A percentile compares a stretch with the other conserved stretches of the same genome.
Conservation (phyloP, 2,888 invertebrate species). For the Stegana nigrithorax region DNA sequence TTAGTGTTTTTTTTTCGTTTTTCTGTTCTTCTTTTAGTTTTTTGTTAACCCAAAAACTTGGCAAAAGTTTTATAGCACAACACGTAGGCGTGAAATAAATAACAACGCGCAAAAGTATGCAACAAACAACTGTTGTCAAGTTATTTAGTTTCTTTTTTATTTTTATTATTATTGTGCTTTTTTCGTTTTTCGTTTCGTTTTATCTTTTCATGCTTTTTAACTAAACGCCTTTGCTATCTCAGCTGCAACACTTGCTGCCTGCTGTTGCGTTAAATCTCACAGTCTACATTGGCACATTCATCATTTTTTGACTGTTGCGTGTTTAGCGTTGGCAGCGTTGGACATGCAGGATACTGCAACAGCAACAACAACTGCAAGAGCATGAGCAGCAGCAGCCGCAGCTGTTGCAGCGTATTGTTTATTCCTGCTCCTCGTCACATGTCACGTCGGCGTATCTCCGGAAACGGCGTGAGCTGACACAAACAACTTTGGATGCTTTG, state of each 20-base stretch:
- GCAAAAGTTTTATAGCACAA: conserved; percentile 1
- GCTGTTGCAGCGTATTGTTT: conserved; percentile 52
- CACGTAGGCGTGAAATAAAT: conserved; percentile 18
- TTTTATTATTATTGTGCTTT: too few relatives aligned
- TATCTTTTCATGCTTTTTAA: background rate
- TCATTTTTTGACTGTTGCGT: conserved; percentile 39
- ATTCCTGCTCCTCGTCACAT: conserved; percentile 40
- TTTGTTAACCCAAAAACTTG: background rate
- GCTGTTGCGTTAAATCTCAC: conserved; percentile 28
- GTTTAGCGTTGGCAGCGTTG: background rate
- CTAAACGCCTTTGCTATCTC: background rate
- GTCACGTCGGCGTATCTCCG: conserved; percentile 48
- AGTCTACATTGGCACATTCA: conserved; percentile 57
- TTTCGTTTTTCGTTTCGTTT: background rate
- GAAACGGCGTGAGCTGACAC: too few relatives aligned
- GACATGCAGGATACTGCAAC: conserved; percentile 22
- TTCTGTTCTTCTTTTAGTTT: background rate
- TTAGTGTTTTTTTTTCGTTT: background rate
- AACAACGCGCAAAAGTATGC: background rate
- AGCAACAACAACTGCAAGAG: conserved; percentile 17
- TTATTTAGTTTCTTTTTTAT: too few relatives aligned
- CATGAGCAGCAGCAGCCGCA: conserved; percentile 29
- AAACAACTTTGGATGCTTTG: too few relatives aligned
- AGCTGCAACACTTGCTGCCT: conserved; percentile 2
- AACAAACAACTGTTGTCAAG: conserved; percentile 1